phyloP scores from a whole-genome alignment of 2,113 vertebrate species.

The Glaucomys volans region DNA sequence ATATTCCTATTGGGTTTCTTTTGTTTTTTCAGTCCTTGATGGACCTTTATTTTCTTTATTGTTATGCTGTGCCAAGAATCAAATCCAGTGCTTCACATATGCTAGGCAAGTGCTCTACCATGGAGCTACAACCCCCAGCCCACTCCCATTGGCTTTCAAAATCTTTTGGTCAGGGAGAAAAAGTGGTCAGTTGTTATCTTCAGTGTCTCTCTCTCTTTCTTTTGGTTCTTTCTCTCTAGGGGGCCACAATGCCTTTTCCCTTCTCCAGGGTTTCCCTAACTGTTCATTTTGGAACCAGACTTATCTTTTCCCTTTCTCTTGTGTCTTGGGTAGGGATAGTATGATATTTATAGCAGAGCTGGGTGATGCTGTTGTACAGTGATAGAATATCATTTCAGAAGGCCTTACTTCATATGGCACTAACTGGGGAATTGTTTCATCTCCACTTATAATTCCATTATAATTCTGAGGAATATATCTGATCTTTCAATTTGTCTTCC shows the following conservation, averaged over 20 bases:
- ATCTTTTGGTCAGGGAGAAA: neutral
- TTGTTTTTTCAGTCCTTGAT: no score
- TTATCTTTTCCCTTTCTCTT: neutral
- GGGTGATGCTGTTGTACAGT: neutral
- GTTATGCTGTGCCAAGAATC: no score
- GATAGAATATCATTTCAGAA: neutral
- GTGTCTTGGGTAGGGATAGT: neutral
- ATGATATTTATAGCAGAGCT: neutral
- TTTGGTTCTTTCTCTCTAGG: constrained; percentile 15
- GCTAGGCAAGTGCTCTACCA: no score
- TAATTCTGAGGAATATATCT: constrained; percentile 39
- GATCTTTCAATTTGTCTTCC: neutral
- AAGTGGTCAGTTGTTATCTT: neutral
- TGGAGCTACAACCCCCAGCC: no score
- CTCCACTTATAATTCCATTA: constrained; percentile 4
- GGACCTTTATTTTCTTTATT: no score
- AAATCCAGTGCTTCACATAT: no score
- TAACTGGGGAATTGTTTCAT: constrained; percentile 3
- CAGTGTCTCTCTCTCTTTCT: neutral
- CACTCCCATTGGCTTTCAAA: neutral
- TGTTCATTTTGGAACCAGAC: neutral
- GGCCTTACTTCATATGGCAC: neutral
- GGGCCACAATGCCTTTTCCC: neutral
- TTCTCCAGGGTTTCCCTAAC: neutral
- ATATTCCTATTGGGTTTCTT: neutral